Evolutionary conservation across 2,113 vertebrate genomes (phyloP).

Genomic region (Perca schrenkii): DNA sequence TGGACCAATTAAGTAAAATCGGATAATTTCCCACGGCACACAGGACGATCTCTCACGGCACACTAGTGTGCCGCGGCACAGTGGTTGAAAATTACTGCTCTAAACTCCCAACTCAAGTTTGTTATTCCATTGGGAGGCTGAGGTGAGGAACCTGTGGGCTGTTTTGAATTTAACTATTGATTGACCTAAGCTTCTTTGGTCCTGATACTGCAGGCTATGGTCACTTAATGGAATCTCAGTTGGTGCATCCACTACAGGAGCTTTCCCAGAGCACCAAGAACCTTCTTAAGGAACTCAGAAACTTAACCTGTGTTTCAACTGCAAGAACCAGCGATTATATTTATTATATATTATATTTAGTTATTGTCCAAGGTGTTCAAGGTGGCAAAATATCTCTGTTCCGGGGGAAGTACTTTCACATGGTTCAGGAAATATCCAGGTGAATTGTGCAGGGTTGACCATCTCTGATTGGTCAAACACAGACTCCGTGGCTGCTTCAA

Average conservation of each 20-base stretch:
- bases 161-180: slow-evolving; percentile 30
- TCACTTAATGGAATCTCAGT: background rate
- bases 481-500: background rate
- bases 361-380: background rate
- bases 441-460: background rate
- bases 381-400: background rate
- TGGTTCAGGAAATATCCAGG: background rate
- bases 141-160: slow-evolving; percentile 17
- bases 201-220: background rate
- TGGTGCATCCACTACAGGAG: background rate
- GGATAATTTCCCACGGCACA: no score
- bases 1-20: no score
- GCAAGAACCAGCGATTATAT: background rate
- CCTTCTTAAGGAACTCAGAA: background rate
- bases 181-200: background rate
- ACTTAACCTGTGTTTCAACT: background rate
- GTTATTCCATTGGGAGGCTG: slow-evolving; percentile 3
- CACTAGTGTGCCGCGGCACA: no score
- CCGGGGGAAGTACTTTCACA: background rate
- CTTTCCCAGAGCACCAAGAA: no score
- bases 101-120: slow-evolving; percentile 6
- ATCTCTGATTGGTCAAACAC: background rate
- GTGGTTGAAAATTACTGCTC: no score
- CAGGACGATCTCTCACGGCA: no score
- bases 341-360: background rate